These are phyloP conservation scores for Cyprinodon brontotheroides DNA, from an alignment of 2,113 vertebrate genomes.

Conservation along the genomic window DNA sequence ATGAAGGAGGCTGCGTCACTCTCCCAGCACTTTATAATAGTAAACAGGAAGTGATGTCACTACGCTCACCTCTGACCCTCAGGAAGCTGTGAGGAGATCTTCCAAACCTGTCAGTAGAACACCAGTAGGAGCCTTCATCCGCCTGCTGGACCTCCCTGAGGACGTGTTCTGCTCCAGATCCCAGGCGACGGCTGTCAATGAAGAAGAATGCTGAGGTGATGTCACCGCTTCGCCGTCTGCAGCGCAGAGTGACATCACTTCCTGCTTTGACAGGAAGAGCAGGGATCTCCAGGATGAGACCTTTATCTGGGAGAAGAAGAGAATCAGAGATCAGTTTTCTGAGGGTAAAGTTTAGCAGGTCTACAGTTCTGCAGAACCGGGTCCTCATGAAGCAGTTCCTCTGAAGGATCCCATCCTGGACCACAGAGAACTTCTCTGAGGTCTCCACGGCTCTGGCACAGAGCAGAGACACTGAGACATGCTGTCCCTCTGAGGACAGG, in stretches of 20 bases:
- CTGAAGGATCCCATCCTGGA: too few relatives aligned
- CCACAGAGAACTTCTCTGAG: too few relatives aligned
- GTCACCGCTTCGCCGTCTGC: accelerated
- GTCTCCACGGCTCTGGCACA: too few relatives aligned
- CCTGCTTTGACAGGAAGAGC: slow-evolving; percentile 23
- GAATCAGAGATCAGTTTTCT: not conserved
- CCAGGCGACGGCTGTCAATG: accelerated
- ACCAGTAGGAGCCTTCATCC: slow-evolving; percentile 18
- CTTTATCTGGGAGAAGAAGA: not conserved
- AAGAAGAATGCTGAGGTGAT: not conserved
- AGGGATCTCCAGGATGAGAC: slow-evolving; percentile 18
- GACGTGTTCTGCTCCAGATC: accelerated
- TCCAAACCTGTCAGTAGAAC: slow-evolving; percentile 6
- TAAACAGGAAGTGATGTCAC: not conserved
- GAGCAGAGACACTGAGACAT: too few relatives aligned
- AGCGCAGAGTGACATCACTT: slow-evolving; percentile 24
- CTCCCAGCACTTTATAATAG: accelerated
- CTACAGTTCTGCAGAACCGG: too few relatives aligned
- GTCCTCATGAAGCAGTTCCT: too few relatives aligned
- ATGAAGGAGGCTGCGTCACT: accelerated
- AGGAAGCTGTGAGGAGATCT: not conserved
- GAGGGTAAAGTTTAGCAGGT: too few relatives aligned
- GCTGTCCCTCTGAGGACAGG: not conserved
- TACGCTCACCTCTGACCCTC: slow-evolving; percentile 8
- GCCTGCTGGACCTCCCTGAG: not conserved